A percentile compares a stretch with the other conserved stretches of the same genome.
Evolutionary conservation across 2,888 invertebrate species (phyloP).

Genomic region (Amiota mariae): DNA sequence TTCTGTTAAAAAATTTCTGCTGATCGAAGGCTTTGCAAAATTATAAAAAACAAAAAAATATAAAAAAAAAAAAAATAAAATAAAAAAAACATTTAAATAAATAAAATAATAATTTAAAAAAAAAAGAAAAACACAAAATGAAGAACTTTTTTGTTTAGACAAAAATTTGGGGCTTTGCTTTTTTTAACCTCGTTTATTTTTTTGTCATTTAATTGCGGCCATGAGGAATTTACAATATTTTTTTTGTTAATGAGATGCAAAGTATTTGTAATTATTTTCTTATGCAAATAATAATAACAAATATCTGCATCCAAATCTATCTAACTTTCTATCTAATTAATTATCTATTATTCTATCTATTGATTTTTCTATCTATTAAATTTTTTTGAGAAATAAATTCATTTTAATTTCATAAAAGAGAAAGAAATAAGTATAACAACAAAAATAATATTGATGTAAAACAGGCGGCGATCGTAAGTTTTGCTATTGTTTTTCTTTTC

Average conservation of each 20-base stretch:
- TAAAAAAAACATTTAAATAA: neutral
- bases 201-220: constrained; percentile 8
- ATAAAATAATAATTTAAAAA: neutral
- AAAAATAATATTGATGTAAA: neutral
- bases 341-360: neutral
- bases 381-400: neutral
- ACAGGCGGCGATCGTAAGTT: neutral
- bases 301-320: constrained; percentile 24
- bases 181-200: constrained; percentile 24
- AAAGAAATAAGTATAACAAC: neutral
- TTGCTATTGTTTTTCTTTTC: neutral
- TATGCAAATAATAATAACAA: neutral
- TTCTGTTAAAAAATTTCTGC: constrained; percentile 38
- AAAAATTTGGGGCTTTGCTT: constrained; percentile 28
- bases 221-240: constrained; percentile 25
- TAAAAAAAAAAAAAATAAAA: neutral
- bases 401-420: neutral
- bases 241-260: too few relatives aligned
- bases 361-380: constrained; percentile 26
- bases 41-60: too few relatives aligned
- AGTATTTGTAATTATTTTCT: constrained; percentile 38
- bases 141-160: neutral
- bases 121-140: neutral
- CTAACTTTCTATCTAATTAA: constrained; percentile 37
- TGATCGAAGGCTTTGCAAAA: constrained; percentile 23